Base-by-base conservation (phyloP, 2,797 vertebrate genomes). In the Perodicticus potto region DNA sequence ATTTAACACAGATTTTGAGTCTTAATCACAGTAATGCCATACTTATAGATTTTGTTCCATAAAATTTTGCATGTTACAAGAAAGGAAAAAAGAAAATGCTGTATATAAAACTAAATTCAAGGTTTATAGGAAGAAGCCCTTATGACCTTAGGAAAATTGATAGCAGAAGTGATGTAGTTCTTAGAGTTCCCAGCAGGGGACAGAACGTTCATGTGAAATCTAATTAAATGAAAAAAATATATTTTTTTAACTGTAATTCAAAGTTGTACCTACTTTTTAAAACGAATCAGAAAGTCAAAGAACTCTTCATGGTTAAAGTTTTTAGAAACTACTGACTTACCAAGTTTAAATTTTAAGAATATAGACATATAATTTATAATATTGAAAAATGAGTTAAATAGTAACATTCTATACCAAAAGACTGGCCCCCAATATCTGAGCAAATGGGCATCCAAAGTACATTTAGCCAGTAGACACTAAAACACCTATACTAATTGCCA, bases 141-240 rank as follows among this genome's bases (percentile, higher is more conserved):
- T 22, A 55, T 40, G 63, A 65, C 53, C 78, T 93, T 76, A 74
- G 53, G 91, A 91, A 93, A 84, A 53, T 22, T 83, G n/a, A n/a
- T 5, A 29, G 20, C 10, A 72, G 25, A 86, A 86, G 40, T 49
- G 61, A 83, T 98, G 98, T 76, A 90, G 25, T 98, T 98, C 97
- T 97, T 40, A 34, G 87, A 94, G 45, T 89, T 92, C 96, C 98
- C 98, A 98, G 98, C 97, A 99, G 98, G 97, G 98, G 98, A 91
- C 98, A 98, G 98, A 96, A 97, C 95, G 53, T 90, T 96, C 98
- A 97, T 70, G 96, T 67, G 97, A 96, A 98, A 98, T 95, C 91
- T 89, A 55, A 82, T 80, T 59, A 97, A 94, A 96, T 91, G 19
- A 25, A 4, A 53, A 80, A 13, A 16, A 7, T 2, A 55, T 82